Base-by-base conservation (phyloP, 2,113 vertebrate species). In the Lycaon pictus region DNA sequence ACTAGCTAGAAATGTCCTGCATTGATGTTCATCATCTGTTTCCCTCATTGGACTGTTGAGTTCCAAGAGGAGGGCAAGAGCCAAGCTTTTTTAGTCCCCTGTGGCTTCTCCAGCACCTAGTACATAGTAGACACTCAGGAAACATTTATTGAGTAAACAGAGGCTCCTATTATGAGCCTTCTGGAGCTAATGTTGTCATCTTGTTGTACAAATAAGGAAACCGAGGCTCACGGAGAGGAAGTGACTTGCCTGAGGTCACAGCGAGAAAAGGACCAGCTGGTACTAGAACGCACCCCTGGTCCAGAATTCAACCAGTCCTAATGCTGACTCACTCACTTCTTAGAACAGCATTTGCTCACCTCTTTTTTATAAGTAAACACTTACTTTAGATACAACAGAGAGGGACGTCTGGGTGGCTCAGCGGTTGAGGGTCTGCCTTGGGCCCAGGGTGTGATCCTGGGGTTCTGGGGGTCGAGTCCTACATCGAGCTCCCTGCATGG, bases 141-240 rank as follows among this genome's bases (percentile, higher is more conserved):
- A 95, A 88, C 32, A 37, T 35, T 92, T 58, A n/a, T 84, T 58
- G 2, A 90, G 48, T 71, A 35, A 96, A 86, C 2, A 22, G 77
- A 85, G 62, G 7, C 71, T 71, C 53, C 15, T 13, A 27, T 56
- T 55, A 67, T 63, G 63, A 95, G 29, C 43, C 51, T 96, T 87
- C 55, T 81, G 90, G 92, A 94, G 95, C 83, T 19, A 94, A 95
- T 93, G 32, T 11, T 88, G 87, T 94, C 82, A 22, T 90, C 79
- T 63, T 93, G 74, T 85, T 89, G 62, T 72, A 94, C 90, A 94
- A 96, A 97, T 71, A 87, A 93, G 96, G 81, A 97, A 95, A 97
- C 32, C 32, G 0, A 84, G 69, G 35, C 37, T 90, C 84, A 90
- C 35, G 76, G 94, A 95, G 25, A 95, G 97, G 97, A 97, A 97